Conservation (phyloP, 1,140 invertebrate species). For the Drosophila miranda region DNA sequence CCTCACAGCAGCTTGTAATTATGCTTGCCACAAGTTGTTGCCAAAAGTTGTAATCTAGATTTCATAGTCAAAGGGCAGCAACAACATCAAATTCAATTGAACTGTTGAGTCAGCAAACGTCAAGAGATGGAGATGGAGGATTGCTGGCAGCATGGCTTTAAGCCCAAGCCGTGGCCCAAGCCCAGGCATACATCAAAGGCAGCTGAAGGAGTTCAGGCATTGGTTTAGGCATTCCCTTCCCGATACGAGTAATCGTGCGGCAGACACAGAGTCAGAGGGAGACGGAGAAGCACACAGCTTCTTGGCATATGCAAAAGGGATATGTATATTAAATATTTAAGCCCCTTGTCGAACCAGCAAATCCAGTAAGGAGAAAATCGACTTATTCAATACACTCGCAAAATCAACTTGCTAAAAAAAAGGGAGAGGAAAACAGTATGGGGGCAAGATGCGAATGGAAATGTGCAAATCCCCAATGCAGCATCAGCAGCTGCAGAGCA, state of each 20-base stretch:
- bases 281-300: conserved; percentile 10
- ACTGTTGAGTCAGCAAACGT: conserved; percentile 70
- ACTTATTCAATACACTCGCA: conserved; percentile 69
- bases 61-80: conserved; percentile 64
- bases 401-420: conserved; percentile 50
- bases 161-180: too few relatives aligned
- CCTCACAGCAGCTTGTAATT: conserved; percentile 78
- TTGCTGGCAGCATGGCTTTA: conserved; percentile 8
- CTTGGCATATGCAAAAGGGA: conserved; percentile 27
- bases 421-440: background rate
- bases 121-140: background rate
- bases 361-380: conserved; percentile 62
- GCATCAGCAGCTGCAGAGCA: conserved; percentile 44
- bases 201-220: too few relatives aligned
- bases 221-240: background rate
- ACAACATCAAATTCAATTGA: conserved; percentile 74
- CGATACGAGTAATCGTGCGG: background rate
- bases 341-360: conserved; percentile 58
- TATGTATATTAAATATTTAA: conserved; percentile 63
- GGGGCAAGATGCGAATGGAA: conserved; percentile 20
- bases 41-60: conserved; percentile 74
- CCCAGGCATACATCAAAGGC: conserved; percentile 32
- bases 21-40: conserved; percentile 77
- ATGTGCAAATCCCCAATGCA: conserved; percentile 70
- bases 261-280: conserved; percentile 2